These are phyloP conservation scores for Macrotus californicus DNA, from an alignment of 2,113 vertebrate genomes.

Conservation along the genomic window DNA sequence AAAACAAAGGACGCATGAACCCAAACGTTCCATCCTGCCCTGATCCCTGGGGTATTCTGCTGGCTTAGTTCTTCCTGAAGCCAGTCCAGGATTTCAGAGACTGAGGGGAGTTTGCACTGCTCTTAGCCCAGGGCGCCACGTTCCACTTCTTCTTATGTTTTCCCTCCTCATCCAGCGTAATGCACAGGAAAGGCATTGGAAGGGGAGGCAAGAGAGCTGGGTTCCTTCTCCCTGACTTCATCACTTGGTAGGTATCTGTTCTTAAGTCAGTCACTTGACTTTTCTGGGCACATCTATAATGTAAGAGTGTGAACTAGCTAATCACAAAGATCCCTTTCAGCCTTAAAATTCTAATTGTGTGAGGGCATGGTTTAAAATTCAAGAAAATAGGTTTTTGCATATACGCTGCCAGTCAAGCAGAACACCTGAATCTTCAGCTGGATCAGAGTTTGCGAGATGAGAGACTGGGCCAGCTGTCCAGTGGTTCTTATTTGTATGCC, in stretches of 20 bases:
- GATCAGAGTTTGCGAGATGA: not conserved
- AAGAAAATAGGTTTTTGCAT: not conserved
- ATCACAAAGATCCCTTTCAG: not conserved
- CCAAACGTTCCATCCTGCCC: slow-evolving; percentile 65
- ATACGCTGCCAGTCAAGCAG: not conserved
- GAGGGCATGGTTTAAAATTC: not conserved
- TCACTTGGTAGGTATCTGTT: not conserved
- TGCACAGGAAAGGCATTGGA: not conserved
- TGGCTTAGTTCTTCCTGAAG: slow-evolving; percentile 52
- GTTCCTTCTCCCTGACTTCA: not conserved
- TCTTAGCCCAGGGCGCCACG: not conserved
- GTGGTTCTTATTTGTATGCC: not conserved
- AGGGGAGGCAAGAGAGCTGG: not conserved
- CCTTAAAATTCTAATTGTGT: not conserved
- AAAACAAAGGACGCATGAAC: slow-evolving; percentile 61
- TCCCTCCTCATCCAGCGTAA: not conserved
- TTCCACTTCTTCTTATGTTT: not conserved
- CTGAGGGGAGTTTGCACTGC: not conserved
- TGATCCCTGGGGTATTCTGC: slow-evolving; percentile 52
- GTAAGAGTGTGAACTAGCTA: not conserved
- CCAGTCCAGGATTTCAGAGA: slow-evolving; percentile 20
- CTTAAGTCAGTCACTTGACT: not conserved
- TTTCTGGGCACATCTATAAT: not conserved
- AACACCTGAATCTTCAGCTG: not conserved
- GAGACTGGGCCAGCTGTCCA: not conserved